These are phyloP conservation scores for Poecilia gillii DNA, from an alignment of 2,797 vertebrate species.

Conservation along the genomic window DNA sequence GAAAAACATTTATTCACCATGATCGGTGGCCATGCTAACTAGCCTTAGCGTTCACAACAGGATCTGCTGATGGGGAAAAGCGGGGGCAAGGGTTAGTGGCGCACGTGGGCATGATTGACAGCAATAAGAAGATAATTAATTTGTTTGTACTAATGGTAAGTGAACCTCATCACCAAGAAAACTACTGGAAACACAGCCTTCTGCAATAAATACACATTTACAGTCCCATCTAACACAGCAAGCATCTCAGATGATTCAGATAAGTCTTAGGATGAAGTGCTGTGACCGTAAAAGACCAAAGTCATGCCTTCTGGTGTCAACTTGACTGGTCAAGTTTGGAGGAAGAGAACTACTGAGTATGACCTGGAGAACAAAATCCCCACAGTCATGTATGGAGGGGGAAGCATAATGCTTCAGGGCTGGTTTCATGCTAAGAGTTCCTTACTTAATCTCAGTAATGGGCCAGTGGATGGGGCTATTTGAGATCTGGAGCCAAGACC, in stretches of 20 bases:
- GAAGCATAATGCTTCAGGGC: not conserved
- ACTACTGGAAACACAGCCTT: not conserved
- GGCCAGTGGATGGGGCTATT: not conserved
- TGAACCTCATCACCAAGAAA: no score
- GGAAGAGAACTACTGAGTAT: not conserved
- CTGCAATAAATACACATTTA: not conserved
- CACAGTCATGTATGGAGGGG: not conserved
- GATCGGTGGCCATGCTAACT: no score
- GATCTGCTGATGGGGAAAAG: no score
- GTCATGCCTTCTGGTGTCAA: not conserved
- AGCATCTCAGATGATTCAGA: no score
- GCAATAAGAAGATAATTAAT: no score
- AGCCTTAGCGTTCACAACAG: no score
- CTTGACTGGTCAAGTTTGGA: not conserved
- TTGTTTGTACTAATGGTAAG: not conserved
- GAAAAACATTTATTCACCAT: no score
- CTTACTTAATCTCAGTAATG: not conserved
- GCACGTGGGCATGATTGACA: no score
- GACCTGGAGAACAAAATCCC: not conserved
- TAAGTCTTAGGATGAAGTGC: no score
- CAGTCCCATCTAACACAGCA: no score
- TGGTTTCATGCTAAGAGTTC: not conserved
- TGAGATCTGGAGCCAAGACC: not conserved
- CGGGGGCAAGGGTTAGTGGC: no score
- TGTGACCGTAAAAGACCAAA: not conserved